Base-by-base conservation (phyloP, 2,113 vertebrate species). In the Sylvicapra grimmia region DNA sequence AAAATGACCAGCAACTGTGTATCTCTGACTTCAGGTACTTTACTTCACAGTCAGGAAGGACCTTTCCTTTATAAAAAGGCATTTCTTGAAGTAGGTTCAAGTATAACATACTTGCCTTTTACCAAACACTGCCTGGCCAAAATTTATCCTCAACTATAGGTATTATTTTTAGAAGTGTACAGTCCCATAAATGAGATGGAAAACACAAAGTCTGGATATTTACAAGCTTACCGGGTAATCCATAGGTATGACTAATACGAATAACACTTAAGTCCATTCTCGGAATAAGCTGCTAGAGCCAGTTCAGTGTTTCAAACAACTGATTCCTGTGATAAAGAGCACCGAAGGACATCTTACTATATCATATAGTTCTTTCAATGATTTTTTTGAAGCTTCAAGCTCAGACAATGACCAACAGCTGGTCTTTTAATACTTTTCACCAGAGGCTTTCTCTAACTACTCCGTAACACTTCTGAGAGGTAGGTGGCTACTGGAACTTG, bases 91-190 rank as follows among this genome's bases (percentile, higher is more conserved):
- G 80, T n/a, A 84, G 7, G 61, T 61, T 89, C 87, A 88, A 91
- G 58, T 77, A 31, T 56, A 93, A 93, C 21, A 75, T 19, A 54
- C 21, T 93, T 93, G 65, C 54, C 94, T 97, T 95, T 95, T 95
- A 88, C 21, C 33, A 40, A 96, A 96, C 79, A 51, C 49, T 89
- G 65, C 77, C 89, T 95, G 59, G 84, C 49, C 65, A 59, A 92
- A 94, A 80, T 21, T 25, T 61, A 88, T 65, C 65, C 80, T 47
- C 13, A 80, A 85, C 40, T 79, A 61, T 1, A 65, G 47, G 54
- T 61, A 65, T 63, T 92, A 87, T 77, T 92, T 96, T 97, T 84
- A 90, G 75, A 95, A 90, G 77, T 29, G 19, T 56, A 65, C 8
- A 19, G 33, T 72, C 83, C 94, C 82, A 88, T 85, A 86, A 93